Conservation (phyloP, 2,113 vertebrate species). For the Leptobrachium leishanense region DNA sequence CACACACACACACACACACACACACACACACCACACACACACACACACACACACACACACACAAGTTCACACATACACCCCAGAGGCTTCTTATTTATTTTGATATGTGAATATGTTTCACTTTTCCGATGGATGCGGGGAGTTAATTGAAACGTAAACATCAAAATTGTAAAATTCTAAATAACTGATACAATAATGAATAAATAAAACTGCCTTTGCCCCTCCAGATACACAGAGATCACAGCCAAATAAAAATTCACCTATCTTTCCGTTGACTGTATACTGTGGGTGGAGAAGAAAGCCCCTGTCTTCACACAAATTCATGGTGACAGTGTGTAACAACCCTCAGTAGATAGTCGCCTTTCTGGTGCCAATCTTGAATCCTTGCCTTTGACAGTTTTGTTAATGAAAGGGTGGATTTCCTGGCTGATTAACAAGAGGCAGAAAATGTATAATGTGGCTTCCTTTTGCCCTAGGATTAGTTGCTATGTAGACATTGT, state of each 20-base stretch:
- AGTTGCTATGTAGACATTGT: constrained; percentile 45
- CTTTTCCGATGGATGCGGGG: constrained; percentile 73
- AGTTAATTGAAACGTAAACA: constrained; percentile 76
- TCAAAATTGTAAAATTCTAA: constrained; percentile 76
- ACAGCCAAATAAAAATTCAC: constrained; percentile 76
- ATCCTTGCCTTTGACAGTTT: constrained; percentile 97
- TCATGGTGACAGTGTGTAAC: constrained; percentile 98
- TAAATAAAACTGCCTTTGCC: constrained; percentile 73
- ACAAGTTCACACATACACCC: neutral
- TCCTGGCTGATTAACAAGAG: constrained; percentile 75
- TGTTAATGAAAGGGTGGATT: constrained; percentile 98
- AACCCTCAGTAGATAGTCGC: constrained; percentile 93
- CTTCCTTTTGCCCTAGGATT: constrained; percentile 43
- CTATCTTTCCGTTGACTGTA: constrained; percentile 80
- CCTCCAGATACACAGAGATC: constrained; percentile 81
- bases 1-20: no score
- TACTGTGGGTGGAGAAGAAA: constrained; percentile 91
- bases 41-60: no score
- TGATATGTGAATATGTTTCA: constrained; percentile 77
- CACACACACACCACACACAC: constrained; percentile 47
- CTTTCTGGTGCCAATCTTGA: constrained; percentile 99
- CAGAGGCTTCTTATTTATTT: constrained; percentile 55
- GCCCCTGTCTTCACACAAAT: constrained; percentile 98
- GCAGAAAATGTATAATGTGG: constrained; percentile 36
- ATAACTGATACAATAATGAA: constrained; percentile 88